Conservation (phyloP, 2,113 vertebrate species). For the Etheostoma cragini region DNA sequence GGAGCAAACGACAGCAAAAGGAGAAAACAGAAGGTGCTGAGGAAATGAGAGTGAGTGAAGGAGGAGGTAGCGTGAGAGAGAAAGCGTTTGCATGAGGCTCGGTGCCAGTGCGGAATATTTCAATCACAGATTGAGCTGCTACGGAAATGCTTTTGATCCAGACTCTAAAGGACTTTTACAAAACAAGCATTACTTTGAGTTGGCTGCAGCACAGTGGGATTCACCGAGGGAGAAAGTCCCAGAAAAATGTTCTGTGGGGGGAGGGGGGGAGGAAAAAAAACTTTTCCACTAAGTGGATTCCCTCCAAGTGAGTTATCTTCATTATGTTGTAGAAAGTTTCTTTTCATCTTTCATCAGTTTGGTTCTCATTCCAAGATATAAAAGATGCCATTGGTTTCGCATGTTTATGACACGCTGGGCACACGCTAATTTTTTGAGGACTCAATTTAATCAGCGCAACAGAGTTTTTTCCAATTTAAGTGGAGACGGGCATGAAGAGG, state of each 20-base stretch:
- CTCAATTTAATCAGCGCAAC: constrained; percentile 18
- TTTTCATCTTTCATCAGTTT: constrained; percentile 36
- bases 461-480: constrained; percentile 16
- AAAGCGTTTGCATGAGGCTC: constrained; percentile 18
- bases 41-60: constrained; percentile 25
- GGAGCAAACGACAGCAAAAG: background rate
- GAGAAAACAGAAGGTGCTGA: constrained; percentile 16
- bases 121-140: constrained; percentile 66
- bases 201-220: constrained; percentile 65
- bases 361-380: constrained; percentile 40
- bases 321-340: constrained; percentile 53
- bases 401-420: constrained; percentile 15
- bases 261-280: background rate
- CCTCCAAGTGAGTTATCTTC: constrained; percentile 56
- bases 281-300: constrained; percentile 45
- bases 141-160: constrained; percentile 71
- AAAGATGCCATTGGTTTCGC: constrained; percentile 33
- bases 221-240: constrained; percentile 46
- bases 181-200: constrained; percentile 73
- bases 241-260: constrained; percentile 24
- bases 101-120: constrained; percentile 71
- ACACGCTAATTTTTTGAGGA: constrained; percentile 36
- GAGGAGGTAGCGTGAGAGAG: constrained; percentile 20
- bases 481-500: background rate
- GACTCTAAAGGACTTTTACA: constrained; percentile 71